Evolutionary conservation across 2,888 invertebrate genomes (phyloP).

Genomic region (Tyria jacobaeae): DNA sequence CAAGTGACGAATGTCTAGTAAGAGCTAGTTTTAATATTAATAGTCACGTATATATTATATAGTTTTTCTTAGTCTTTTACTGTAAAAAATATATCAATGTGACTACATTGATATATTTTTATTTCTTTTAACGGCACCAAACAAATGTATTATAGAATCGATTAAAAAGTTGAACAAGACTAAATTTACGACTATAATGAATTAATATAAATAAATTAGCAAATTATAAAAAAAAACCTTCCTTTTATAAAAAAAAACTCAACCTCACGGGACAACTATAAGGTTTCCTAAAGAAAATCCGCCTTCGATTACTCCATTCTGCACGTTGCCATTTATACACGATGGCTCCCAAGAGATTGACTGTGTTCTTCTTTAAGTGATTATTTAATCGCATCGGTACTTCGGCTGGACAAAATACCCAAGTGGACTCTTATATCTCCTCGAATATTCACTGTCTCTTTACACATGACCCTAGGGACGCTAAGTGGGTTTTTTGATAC

Average conservation of each 20-base stretch:
- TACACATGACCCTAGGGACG: background rate
- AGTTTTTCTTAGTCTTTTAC: no score
- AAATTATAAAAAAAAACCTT: no score
- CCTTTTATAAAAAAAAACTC: no score
- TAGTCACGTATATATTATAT: no score
- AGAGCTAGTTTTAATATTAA: background rate
- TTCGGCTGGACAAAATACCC: slow-evolving; percentile 9
- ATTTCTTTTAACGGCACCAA: no score
- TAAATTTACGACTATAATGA: no score
- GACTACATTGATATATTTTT: no score
- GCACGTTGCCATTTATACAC: background rate
- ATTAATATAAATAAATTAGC: no score
- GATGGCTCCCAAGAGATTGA: slow-evolving; percentile 5
- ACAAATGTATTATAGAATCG: no score
- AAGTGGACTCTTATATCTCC: slow-evolving; percentile 9
- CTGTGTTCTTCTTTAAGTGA: slow-evolving; percentile 7
- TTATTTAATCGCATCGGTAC: slow-evolving; percentile 11
- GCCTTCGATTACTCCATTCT: background rate
- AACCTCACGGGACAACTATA: no score
- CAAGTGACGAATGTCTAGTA: slow-evolving; percentile 18
- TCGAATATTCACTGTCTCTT: slow-evolving; percentile 4
- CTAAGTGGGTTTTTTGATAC: background rate
- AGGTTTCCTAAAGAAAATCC: slow-evolving; percentile 3
- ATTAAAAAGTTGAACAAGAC: no score
- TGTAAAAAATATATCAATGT: no score